phyloP scores from a whole-genome alignment of 2,113 vertebrate genomes.

The Xiphophorus couchianus region DNA sequence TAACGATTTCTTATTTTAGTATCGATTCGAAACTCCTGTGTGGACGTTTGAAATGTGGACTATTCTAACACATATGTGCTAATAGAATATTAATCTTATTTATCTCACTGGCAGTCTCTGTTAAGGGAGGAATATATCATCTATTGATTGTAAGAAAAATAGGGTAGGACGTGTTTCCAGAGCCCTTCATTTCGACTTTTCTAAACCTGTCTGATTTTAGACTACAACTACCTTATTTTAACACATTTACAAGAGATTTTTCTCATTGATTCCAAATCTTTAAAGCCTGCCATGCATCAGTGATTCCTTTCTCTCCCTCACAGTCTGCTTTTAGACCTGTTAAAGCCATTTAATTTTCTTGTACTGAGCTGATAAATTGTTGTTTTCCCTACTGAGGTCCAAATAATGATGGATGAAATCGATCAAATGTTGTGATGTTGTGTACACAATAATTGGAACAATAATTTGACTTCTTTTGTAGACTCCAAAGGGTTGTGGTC shows the following conservation, averaged over 20 bases:
- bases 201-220: slow-evolving; percentile 38
- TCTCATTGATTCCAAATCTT: slow-evolving; percentile 14
- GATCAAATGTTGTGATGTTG: slow-evolving; percentile 28
- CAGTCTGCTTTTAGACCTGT: slow-evolving; percentile 34
- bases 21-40: not conserved
- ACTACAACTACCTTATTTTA: not conserved
- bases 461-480: slow-evolving; percentile 17
- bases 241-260: slow-evolving; percentile 7
- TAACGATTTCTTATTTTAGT: not conserved
- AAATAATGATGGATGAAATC: slow-evolving; percentile 37
- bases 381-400: slow-evolving; percentile 36
- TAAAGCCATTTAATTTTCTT: slow-evolving; percentile 54
- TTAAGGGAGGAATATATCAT: not conserved
- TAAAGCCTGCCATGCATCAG: slow-evolving; percentile 26
- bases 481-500: slow-evolving; percentile 13
- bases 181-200: not conserved
- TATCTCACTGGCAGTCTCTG: not conserved
- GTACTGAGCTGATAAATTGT: slow-evolving; percentile 54
- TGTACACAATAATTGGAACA: slow-evolving; percentile 18
- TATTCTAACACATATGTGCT: not conserved
- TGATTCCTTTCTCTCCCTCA: slow-evolving; percentile 21
- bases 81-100: not conserved
- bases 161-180: not conserved
- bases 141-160: not conserved
- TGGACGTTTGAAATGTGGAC: not conserved